These are phyloP conservation scores for Edolisoma coerulescens DNA, from an alignment of 2,113 vertebrate species.

Conservation along the genomic window DNA sequence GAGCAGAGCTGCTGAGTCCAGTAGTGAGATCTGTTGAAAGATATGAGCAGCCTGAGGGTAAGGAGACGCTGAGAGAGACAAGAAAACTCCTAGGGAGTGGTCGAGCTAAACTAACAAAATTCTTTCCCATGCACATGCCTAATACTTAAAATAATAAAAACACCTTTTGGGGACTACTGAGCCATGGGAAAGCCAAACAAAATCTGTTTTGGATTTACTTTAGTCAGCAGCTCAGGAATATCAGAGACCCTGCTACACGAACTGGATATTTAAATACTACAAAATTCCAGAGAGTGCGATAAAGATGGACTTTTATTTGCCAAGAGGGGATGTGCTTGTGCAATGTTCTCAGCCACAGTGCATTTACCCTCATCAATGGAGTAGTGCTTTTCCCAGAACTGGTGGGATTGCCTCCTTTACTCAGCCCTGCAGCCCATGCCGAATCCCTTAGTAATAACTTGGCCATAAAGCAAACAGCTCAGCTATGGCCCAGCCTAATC, in stretches of 20 bases:
- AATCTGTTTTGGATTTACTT: conserved; percentile 30
- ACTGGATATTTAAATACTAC: neutral
- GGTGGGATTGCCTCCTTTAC: neutral
- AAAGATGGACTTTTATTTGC: neutral
- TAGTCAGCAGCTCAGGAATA: neutral
- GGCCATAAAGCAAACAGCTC: neutral
- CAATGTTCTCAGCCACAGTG: neutral
- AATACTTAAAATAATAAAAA: conserved; percentile 63
- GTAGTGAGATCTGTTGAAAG: conserved; percentile 28
- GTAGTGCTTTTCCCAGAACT: neutral
- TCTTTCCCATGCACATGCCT: conserved; percentile 64
- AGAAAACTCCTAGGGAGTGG: conserved; percentile 59
- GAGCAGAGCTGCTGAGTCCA: conserved; percentile 22
- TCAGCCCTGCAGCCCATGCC: neutral
- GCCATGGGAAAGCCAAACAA: conserved; percentile 64
- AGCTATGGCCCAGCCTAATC: neutral
- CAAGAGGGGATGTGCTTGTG: neutral
- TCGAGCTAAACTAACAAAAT: conserved; percentile 58
- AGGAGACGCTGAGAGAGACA: conserved; percentile 35
- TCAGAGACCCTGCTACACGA: neutral
- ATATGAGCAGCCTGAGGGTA: conserved; percentile 30
- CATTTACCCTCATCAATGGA: neutral
- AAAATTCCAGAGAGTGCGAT: neutral
- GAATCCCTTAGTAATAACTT: neutral
- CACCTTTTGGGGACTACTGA: conserved; percentile 41